Conservation (phyloP, 37 sponge, comb jelly and placozoan species). For the Tethya wilhelma region DNA sequence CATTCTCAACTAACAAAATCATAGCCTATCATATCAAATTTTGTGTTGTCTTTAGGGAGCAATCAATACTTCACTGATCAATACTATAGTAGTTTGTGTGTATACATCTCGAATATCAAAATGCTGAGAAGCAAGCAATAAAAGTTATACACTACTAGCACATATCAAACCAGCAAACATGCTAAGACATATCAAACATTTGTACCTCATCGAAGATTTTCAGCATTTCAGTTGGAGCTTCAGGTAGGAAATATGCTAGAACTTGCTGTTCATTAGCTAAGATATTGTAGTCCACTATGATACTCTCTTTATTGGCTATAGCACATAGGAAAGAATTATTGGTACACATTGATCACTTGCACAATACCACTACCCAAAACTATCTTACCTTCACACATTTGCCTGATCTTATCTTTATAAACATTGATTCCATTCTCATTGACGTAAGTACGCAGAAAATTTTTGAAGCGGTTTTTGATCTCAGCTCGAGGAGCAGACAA, state of each 20-base stretch:
- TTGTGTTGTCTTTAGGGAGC: too few relatives aligned
- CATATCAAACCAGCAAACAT: neutral
- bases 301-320: constrained; percentile 86
- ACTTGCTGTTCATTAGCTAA: constrained; percentile 84
- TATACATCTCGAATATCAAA: too few relatives aligned
- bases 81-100: too few relatives aligned
- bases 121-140: too few relatives aligned
- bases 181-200: neutral
- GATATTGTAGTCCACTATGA: constrained; percentile 93
- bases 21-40: too few relatives aligned
- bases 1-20: too few relatives aligned
- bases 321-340: neutral
- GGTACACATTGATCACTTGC: neutral
- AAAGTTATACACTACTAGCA: too few relatives aligned
- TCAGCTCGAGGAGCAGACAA: constrained; percentile 94
- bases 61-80: too few relatives aligned
- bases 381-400: constrained; percentile 93
- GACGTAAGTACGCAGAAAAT: constrained; percentile 85
- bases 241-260: constrained; percentile 98
- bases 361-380: neutral
- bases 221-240: constrained; percentile 98
- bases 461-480: constrained; percentile 96
- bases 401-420: constrained; percentile 93
- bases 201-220: constrained; percentile 95
- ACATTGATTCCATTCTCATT: constrained; percentile 85